Conservation (phyloP, 2,113 vertebrate genomes). For the Pagrus major region DNA sequence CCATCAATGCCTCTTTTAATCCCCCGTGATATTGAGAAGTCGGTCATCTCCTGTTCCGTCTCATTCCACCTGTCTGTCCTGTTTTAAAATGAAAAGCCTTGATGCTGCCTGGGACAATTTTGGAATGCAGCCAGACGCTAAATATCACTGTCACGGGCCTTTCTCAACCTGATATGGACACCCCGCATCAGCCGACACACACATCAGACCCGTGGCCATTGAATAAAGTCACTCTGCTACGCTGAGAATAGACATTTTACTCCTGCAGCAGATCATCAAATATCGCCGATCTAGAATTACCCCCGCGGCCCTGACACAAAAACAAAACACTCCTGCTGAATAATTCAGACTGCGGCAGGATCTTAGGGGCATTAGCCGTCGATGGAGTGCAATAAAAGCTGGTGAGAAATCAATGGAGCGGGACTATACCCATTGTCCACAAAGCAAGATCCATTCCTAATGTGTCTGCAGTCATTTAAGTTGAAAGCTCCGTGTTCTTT, state of each 20-base stretch:
- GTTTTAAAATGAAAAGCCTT: conserved; percentile 70
- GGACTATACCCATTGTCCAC: conserved; percentile 80
- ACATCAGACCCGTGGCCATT: conserved; percentile 41
- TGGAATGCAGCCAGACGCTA: conserved; percentile 68
- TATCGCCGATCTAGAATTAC: conserved; percentile 80
- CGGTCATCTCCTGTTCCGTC: conserved; percentile 66
- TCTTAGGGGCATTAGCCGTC: conserved; percentile 77
- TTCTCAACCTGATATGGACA: conserved; percentile 69
- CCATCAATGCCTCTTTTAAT: conserved; percentile 71
- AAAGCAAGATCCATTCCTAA: conserved; percentile 76
- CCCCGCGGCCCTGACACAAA: conserved; percentile 77
- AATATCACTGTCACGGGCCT: conserved; percentile 67
- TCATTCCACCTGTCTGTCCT: conserved; percentile 72
- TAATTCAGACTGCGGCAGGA: conserved; percentile 83
- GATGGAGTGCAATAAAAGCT: conserved; percentile 82
- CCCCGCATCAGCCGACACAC: conserved; percentile 40
- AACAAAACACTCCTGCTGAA: conserved; percentile 84
- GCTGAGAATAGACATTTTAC: conserved; percentile 70
- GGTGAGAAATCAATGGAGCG: conserved; percentile 81
- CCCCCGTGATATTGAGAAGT: conserved; percentile 66
- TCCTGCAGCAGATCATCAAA: conserved; percentile 77
- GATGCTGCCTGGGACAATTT: conserved; percentile 54
- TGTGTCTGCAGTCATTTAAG: conserved; percentile 78
- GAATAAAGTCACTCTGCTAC: conserved; percentile 57
- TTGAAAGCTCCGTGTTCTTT: conserved; percentile 62